Evolutionary conservation across 2,113 vertebrate genomes (phyloP), one percentile per base, ranked within the genome.

Genomic region (Nansenia antarctica): DNA sequence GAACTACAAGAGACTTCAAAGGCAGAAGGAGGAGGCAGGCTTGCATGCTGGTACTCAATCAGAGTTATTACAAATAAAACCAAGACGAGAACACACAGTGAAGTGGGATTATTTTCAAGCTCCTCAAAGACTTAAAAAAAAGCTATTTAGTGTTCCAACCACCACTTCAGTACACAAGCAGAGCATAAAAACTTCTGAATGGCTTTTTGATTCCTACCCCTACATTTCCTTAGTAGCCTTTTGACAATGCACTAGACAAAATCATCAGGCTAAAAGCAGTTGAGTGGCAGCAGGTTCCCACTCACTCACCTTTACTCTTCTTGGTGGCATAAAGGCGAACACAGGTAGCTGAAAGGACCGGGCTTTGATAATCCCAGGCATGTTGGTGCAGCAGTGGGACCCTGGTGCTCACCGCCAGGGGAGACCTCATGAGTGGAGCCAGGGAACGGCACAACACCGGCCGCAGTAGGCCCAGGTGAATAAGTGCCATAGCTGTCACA

Each of bases 271-370:
- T 49, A 20, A 55, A 27, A 26, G 18, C 73, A 81, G 45, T 55
- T 45, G 45, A 62, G 65, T n/a, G 60, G 61, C 63, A 20, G 30
- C 20, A 15, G 69, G 24, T 11, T 39, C 71, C 42, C 37, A n/a
- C n/a, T n/a, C 68, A 76, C 90, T 80, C 39, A 91, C 91, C 88
- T 92, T 95, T 96, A 71, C 93, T 90, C 86, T 96, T 98, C 87
- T 98, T 99, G 79, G 95, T 96, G 71, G 95, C 95, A 6, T 96
- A 92, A 47, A 90, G 86, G 11, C 95, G 89, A 78, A 65, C 27
- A 8, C 86, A 88, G 15, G 70, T 15, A n/a, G 65, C 64, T 0
- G 30, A 84, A 68, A 1, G 64, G 26, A 4, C 26, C 53, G 66
- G 0, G 27, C 34, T 1, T 2, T 57, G 82, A 8, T 77, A 60